Conservation (phyloP, 1,140 invertebrate genomes). For the Xylocopa sonorina region DNA sequence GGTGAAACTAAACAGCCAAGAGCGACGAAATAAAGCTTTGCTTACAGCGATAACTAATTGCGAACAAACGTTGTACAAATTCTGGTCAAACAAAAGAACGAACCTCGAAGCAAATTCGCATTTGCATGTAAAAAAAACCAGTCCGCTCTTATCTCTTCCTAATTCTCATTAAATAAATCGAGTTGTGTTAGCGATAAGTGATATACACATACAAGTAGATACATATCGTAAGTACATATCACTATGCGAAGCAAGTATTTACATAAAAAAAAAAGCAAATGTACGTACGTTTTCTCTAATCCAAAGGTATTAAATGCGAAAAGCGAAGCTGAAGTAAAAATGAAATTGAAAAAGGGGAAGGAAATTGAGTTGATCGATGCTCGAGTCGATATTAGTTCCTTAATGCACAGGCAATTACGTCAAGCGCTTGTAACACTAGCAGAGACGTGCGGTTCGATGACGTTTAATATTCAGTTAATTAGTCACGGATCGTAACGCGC, state of each 20-base stretch:
- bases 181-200: background rate
- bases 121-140: background rate
- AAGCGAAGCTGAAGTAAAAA: background rate
- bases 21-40: background rate
- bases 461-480: constrained; percentile 23
- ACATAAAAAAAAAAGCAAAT: no score
- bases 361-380: background rate
- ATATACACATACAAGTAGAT: no score
- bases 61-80: no score
- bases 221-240: no score
- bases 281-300: no score
- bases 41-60: background rate
- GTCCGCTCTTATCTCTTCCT: background rate
- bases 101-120: background rate
- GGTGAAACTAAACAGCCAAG: background rate
- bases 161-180: background rate
- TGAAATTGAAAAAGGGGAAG: background rate
- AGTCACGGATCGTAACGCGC: constrained; percentile 2
- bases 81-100: no score
- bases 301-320: no score
- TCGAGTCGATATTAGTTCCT: background rate
- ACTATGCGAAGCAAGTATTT: no score
- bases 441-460: background rate
- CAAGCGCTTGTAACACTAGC: no score
- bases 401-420: background rate